Percentiles rank a stretch among this genome's conserved stretches.
These are phyloP conservation scores for Phengaris alcon DNA, from an alignment of 2,888 invertebrate species.

Conservation along the genomic window DNA sequence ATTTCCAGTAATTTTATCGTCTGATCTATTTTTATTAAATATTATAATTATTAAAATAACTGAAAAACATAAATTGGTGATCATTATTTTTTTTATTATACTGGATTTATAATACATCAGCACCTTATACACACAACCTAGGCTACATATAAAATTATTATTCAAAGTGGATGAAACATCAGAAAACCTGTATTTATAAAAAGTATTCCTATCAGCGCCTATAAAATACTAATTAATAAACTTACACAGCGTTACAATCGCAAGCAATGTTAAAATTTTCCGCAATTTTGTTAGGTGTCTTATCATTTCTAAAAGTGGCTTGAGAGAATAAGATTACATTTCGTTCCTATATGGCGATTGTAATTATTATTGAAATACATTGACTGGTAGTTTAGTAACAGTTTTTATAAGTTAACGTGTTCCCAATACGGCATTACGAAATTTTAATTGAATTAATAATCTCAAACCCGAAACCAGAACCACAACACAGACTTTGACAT, in stretches of 20 bases:
- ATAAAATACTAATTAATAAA: constrained; percentile 39
- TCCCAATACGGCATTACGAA: constrained; percentile 25
- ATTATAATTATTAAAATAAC: constrained; percentile 62
- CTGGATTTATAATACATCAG: background rate
- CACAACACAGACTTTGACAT: constrained; percentile 4
- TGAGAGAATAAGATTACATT: constrained; percentile 53
- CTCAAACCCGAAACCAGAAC: background rate
- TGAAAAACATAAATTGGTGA: constrained; percentile 44
- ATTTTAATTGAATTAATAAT: background rate
- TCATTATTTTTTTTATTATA: background rate
- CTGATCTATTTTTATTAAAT: constrained; percentile 49
- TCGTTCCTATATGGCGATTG: constrained; percentile 42
- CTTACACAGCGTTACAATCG: constrained; percentile 62
- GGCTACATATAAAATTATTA: constrained; percentile 16
- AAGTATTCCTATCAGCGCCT: background rate
- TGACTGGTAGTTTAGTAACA: constrained; percentile 2
- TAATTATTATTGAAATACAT: constrained; percentile 17
- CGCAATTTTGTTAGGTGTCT: constrained; percentile 67
- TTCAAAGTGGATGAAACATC: constrained; percentile 29
- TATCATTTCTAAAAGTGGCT: constrained; percentile 65
- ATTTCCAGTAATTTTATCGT: constrained; percentile 44
- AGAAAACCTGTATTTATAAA: background rate
- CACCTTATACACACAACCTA: background rate
- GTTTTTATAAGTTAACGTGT: constrained; percentile 24
- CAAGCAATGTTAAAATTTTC: constrained; percentile 62